Conservation (phyloP, 2,888 invertebrate genomes). For the Microctonus hyperodae region DNA sequence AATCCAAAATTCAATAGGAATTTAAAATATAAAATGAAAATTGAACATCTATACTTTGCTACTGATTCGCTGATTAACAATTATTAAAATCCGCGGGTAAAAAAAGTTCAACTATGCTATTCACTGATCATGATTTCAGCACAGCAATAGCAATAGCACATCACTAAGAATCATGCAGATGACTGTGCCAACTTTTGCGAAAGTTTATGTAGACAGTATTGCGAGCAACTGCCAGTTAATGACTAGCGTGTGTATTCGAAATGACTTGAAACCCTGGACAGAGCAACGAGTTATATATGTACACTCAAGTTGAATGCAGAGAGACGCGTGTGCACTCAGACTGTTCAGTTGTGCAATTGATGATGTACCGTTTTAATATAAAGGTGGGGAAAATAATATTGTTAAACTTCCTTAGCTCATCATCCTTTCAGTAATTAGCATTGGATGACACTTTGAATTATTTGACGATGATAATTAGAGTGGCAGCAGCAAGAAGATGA, state of each 20-base stretch:
- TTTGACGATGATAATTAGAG: no score
- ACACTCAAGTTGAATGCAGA: background rate
- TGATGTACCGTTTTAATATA: background rate
- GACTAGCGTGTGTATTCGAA: slow-evolving; percentile 34
- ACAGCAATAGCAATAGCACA: slow-evolving; percentile 12
- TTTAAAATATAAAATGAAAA: background rate
- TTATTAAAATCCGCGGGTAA: background rate
- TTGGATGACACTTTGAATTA: no score
- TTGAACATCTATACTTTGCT: background rate
- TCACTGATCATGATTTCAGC: background rate
- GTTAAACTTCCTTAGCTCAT: background rate
- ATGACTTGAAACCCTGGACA: slow-evolving; percentile 29
- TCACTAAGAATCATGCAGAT: slow-evolving; percentile 6
- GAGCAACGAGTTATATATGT: slow-evolving; percentile 13
- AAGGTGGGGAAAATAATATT: background rate
- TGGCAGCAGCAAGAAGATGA: no score
- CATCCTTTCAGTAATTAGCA: background rate
- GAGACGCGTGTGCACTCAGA: background rate
- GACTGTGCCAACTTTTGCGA: slow-evolving; percentile 40
- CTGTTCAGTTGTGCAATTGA: background rate
- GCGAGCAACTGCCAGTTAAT: slow-evolving; percentile 30
- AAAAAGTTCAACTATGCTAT: background rate
- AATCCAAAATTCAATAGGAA: background rate
- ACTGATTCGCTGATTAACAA: background rate
- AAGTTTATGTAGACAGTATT: slow-evolving; percentile 23